phyloP scores from a whole-genome alignment of 1,140 invertebrate genomes.

The Drosophila kurseongensis region DNA sequence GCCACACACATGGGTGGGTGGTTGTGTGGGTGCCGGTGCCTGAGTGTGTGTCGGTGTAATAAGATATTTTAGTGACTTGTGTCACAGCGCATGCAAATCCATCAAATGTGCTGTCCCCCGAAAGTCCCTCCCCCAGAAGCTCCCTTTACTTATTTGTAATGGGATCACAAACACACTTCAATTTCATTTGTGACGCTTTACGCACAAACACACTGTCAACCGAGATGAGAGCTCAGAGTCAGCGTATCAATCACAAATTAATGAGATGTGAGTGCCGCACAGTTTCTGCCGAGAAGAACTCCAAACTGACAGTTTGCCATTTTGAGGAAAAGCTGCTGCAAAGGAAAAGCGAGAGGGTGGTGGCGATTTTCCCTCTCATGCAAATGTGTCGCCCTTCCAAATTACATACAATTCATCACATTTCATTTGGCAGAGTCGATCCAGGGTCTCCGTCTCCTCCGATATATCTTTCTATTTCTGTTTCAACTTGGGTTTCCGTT shows the following conservation, averaged over 20 bases:
- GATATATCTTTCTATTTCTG: constrained; percentile 39
- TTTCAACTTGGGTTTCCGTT: constrained; percentile 31
- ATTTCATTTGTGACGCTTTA: constrained; percentile 83
- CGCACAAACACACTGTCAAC: constrained; percentile 73
- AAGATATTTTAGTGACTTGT: constrained; percentile 83
- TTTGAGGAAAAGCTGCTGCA: constrained; percentile 35
- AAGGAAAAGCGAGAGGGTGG: not conserved
- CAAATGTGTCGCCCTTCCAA: constrained; percentile 76
- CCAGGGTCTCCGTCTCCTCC: constrained; percentile 19
- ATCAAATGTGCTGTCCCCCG: constrained; percentile 63
- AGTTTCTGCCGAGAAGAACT: constrained; percentile 58
- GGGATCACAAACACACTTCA: constrained; percentile 83
- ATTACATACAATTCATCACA: constrained; percentile 84
- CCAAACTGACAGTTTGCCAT: constrained; percentile 74
- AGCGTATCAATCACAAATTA: constrained; percentile 84
- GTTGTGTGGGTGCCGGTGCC: constrained; percentile 4
- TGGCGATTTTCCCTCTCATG: constrained; percentile 64
- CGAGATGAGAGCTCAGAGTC: constrained; percentile 46
- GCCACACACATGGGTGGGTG: constrained; percentile 29
- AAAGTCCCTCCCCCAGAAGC: constrained; percentile 9
- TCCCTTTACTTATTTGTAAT: constrained; percentile 80
- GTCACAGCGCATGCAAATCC: constrained; percentile 81
- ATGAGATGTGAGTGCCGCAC: constrained; percentile 83
- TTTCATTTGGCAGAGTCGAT: constrained; percentile 74
- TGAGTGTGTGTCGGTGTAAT: constrained; percentile 61